These are phyloP conservation scores for Drosophila auraria DNA, from an alignment of 1,140 invertebrate species.

Conservation along the genomic window DNA sequence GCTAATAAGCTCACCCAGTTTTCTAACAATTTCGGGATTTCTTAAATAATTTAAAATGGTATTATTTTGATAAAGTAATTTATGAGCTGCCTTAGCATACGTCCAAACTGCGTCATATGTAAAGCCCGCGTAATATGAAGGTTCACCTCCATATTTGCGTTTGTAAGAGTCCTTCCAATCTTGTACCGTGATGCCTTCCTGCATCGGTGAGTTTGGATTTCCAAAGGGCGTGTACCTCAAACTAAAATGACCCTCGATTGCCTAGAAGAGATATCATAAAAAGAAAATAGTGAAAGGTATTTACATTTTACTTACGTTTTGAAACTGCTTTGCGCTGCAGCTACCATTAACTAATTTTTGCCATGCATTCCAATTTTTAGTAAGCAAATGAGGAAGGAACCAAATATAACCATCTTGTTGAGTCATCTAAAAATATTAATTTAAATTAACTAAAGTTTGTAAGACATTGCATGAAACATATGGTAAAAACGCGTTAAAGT, in stretches of 20 bases:
- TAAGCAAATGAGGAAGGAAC: slow-evolving; percentile 92
- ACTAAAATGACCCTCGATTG: slow-evolving; percentile 91
- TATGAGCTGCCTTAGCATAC: slow-evolving; percentile 88
- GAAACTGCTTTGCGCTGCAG: slow-evolving; percentile 53
- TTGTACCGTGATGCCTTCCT: slow-evolving; percentile 88
- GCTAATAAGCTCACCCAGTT: slow-evolving; percentile 86
- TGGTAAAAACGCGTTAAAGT: too few species aligned
- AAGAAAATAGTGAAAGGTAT: not conserved
- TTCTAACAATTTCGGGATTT: slow-evolving; percentile 81
- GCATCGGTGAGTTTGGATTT: slow-evolving; percentile 87
- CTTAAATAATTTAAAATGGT: slow-evolving; percentile 80
- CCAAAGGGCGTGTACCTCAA: slow-evolving; percentile 90
- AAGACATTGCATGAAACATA: too few species aligned
- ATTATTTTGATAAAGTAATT: slow-evolving; percentile 47
- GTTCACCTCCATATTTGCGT: not conserved
- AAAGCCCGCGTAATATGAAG: slow-evolving; percentile 89
- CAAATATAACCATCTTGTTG: slow-evolving; percentile 90
- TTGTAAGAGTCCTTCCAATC: slow-evolving; percentile 86
- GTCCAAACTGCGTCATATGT: slow-evolving; percentile 95
- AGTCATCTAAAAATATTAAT: slow-evolving; percentile 86
- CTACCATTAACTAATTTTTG: slow-evolving; percentile 28
- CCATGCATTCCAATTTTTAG: slow-evolving; percentile 87
- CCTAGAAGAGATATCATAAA: slow-evolving; percentile 80
- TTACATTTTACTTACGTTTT: slow-evolving; percentile 36
- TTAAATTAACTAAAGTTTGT: not conserved